Conservation (phyloP, 1,140 invertebrate genomes). For the Procambarus clarkii region DNA sequence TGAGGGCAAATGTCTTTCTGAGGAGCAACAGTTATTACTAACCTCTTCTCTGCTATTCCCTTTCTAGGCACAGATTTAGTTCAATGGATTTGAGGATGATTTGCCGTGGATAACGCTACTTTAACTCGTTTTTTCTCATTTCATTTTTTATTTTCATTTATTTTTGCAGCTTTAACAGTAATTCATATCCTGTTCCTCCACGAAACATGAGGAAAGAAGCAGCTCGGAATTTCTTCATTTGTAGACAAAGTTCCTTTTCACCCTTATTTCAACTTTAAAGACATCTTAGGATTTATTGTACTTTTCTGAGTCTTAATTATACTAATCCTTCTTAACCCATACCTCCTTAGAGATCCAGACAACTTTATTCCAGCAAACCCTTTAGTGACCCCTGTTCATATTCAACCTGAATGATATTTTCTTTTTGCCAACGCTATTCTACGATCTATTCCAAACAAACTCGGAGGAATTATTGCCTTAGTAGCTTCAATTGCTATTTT, state of each 20-base stretch:
- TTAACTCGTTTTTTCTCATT: constrained; percentile 84
- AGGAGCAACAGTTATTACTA: no score
- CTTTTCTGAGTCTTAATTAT: no score
- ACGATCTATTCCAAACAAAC: no score
- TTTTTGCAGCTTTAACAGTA: constrained; percentile 79
- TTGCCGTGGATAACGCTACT: constrained; percentile 83
- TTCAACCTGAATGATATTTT: no score
- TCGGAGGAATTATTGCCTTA: no score
- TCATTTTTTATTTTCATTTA: constrained; percentile 84
- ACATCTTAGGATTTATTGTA: constrained; percentile 53
- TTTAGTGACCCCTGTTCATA: no score
- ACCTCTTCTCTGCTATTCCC: constrained; percentile 83
- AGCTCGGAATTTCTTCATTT: constrained; percentile 45
- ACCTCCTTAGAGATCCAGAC: no score
- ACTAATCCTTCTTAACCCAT: no score
- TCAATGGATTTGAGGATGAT: constrained; percentile 83
- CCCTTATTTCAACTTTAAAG: constrained; percentile 69
- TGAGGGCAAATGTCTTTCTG: constrained; percentile 87
- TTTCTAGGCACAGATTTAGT: constrained; percentile 80
- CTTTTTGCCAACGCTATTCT: no score
- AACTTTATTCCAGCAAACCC: no score
- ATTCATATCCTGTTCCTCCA: constrained; percentile 82
- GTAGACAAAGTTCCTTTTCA: no score
- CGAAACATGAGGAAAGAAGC: constrained; percentile 76
- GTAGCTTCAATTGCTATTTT: no score